Conservation (phyloP, 1,140 invertebrate genomes). For the Lasioglossum baleicum region DNA sequence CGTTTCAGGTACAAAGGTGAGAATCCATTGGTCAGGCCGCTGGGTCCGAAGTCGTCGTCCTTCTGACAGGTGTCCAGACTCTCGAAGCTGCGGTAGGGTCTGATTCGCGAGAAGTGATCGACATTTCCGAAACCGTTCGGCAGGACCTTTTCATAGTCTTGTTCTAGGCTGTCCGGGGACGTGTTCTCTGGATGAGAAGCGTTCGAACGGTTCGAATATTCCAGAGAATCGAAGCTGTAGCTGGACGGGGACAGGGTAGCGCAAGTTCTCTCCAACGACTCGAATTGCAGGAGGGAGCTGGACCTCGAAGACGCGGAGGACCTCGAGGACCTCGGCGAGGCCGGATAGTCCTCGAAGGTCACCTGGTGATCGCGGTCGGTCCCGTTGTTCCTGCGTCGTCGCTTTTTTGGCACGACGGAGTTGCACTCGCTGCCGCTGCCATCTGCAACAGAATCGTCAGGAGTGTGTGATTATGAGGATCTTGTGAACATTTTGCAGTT, state of each 20-base stretch:
- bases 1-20: constrained; percentile 68
- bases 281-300: constrained; percentile 89
- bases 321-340: constrained; percentile 75
- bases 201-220: constrained; percentile 76
- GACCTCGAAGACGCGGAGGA: constrained; percentile 80
- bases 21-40: constrained; percentile 63
- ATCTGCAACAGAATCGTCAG: constrained; percentile 30
- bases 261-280: constrained; percentile 87
- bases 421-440: constrained; percentile 87
- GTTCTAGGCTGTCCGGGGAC: constrained; percentile 81
- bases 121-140: constrained; percentile 59
- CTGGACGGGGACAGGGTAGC: constrained; percentile 80
- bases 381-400: constrained; percentile 83
- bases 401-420: constrained; percentile 88
- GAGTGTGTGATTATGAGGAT: no score
- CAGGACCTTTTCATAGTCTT: constrained; percentile 68
- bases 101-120: constrained; percentile 67
- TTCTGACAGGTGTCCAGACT: constrained; percentile 73
- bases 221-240: constrained; percentile 82
- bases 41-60: constrained; percentile 45
- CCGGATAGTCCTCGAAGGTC: constrained; percentile 74
- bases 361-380: constrained; percentile 69
- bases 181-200: constrained; percentile 71
- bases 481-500: no score
- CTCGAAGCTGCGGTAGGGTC: constrained; percentile 77